Conservation (phyloP, 2,888 invertebrate species). For the Orthosia incerta region DNA sequence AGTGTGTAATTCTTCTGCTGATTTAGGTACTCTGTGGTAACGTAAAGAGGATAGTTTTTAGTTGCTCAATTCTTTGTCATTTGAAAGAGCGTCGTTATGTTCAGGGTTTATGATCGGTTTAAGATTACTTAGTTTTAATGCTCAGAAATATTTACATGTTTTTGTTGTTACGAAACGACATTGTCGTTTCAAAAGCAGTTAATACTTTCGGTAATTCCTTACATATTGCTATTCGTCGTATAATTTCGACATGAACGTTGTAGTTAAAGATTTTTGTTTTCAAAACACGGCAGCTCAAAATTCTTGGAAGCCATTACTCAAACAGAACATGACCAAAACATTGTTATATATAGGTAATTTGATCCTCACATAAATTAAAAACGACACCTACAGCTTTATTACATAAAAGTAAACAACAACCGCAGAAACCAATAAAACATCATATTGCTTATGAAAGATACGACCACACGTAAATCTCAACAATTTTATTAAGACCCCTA, state of each 20-base stretch:
- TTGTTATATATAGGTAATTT: slow-evolving; percentile 54
- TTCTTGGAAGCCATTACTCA: slow-evolving; percentile 37
- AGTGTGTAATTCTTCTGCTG: slow-evolving; percentile 33
- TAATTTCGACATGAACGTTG: slow-evolving; percentile 7
- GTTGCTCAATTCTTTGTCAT: slow-evolving; percentile 9
- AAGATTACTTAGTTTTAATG: slow-evolving; percentile 30
- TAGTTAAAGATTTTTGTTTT: slow-evolving; percentile 9
- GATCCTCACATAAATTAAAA: slow-evolving; percentile 61
- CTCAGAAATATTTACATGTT: slow-evolving; percentile 9
- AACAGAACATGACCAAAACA: slow-evolving; percentile 14
- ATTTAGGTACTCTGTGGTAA: neutral
- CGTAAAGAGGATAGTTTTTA: slow-evolving; percentile 11
- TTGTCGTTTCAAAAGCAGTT: slow-evolving; percentile 17
- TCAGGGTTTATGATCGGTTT: slow-evolving; percentile 37
- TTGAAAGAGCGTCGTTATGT: neutral
- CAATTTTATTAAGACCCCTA: slow-evolving; percentile 61
- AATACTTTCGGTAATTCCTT: slow-evolving; percentile 18
- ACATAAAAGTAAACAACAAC: slow-evolving; percentile 45
- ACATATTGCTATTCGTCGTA: neutral
- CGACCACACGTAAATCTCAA: slow-evolving; percentile 60
- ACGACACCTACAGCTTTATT: slow-evolving; percentile 61
- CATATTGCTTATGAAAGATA: slow-evolving; percentile 65
- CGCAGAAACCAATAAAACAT: slow-evolving; percentile 64
- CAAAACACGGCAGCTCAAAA: slow-evolving; percentile 6
- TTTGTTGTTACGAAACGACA: slow-evolving; percentile 19